phyloP scores from a whole-genome alignment of 2,113 vertebrate genomes.

The Colossoma macropomum region DNA sequence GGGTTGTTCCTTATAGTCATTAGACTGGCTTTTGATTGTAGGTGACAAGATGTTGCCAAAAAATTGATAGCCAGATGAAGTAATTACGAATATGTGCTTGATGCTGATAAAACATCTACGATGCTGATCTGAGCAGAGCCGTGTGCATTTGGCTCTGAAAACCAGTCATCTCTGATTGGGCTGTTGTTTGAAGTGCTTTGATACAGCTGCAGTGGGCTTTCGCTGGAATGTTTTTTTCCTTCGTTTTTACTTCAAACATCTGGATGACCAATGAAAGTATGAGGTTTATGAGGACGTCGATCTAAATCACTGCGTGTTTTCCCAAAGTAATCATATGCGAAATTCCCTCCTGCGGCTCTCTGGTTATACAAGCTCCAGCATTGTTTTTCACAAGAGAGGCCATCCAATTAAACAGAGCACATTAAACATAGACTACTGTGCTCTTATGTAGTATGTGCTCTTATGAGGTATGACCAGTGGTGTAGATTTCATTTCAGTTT shows the following conservation, averaged over 20 bases:
- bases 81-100: not conserved
- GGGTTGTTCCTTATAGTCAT: not conserved
- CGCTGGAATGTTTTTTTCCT: conserved; percentile 29
- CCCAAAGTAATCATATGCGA: conserved; percentile 36
- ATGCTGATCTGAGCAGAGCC: not conserved
- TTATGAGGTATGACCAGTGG: no score
- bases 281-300: conserved; percentile 20
- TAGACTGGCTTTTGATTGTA: conserved; percentile 11
- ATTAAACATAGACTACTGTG: no score
- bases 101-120: conserved; percentile 2
- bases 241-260: conserved; percentile 41
- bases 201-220: conserved; percentile 24
- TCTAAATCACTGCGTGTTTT: conserved; percentile 25
- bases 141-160: conserved; percentile 1
- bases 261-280: conserved; percentile 31
- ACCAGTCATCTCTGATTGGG: conserved; percentile 16
- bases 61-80: not conserved
- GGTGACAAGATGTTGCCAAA: conserved; percentile 20
- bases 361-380: not conserved
- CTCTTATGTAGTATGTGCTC: no score
- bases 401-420: no score
- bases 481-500: no score
- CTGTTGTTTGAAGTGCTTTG: not conserved
- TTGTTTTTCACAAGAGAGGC: not conserved
- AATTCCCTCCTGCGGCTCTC: conserved; percentile 9